Evolutionary conservation across 1,140 invertebrate genomes (phyloP).

Genomic region (Agrypnia vestita): DNA sequence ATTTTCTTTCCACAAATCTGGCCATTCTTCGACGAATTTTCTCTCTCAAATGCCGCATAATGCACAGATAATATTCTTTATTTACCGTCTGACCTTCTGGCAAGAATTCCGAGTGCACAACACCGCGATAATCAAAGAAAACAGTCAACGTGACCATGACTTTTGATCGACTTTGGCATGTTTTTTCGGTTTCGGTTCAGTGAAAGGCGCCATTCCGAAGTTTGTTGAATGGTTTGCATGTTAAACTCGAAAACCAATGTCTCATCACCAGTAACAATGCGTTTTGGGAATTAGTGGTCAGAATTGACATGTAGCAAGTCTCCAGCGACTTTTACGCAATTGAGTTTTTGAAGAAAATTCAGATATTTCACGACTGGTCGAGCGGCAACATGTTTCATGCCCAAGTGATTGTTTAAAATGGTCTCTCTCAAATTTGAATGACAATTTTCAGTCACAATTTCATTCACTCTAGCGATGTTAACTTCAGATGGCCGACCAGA

Average conservation of each 20-base stretch:
- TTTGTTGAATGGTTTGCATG: slow-evolving; percentile 48
- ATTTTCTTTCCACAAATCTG: too few relatives aligned
- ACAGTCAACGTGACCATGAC: slow-evolving; percentile 63
- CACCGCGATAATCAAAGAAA: slow-evolving; percentile 63
- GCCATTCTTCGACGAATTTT: too few relatives aligned
- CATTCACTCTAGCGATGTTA: too few relatives aligned
- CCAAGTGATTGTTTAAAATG: too few relatives aligned
- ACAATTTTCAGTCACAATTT: too few relatives aligned
- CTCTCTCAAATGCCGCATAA: too few relatives aligned
- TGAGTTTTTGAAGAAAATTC: neutral
- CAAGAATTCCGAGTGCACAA: slow-evolving; percentile 63
- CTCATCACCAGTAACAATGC: neutral
- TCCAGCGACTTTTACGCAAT: neutral
- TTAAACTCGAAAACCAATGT: slow-evolving; percentile 1
- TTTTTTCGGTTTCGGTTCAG: slow-evolving; percentile 61
- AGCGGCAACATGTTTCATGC: too few relatives aligned
- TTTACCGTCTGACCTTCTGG: slow-evolving; percentile 54
- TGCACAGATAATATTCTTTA: neutral
- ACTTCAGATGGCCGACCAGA: slow-evolving; percentile 61
- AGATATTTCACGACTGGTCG: neutral
- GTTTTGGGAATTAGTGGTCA: neutral
- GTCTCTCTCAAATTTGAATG: too few relatives aligned
- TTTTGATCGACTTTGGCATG: slow-evolving; percentile 58
- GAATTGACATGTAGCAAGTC: neutral
- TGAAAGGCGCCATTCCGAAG: slow-evolving; percentile 56